These are phyloP conservation scores for Odontothrips loti DNA, from an alignment of 2,888 invertebrate species.

Conservation along the genomic window DNA sequence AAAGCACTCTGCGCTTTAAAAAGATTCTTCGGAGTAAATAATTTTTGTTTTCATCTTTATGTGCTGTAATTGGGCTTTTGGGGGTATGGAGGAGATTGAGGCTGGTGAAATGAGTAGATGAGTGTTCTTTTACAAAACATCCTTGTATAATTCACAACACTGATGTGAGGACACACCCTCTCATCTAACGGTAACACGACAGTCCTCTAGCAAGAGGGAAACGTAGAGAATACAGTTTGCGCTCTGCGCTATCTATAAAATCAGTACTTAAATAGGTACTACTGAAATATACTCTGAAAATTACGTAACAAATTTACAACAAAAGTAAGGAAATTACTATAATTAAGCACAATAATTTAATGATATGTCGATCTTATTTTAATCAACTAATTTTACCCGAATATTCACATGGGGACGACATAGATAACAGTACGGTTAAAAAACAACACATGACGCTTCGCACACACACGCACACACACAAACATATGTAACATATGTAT, in stretches of 20 bases:
- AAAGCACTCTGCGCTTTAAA: too few species aligned
- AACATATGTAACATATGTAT: background rate
- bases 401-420: background rate
- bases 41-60: background rate
- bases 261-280: conserved; percentile 6
- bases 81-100: too few species aligned
- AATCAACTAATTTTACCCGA: background rate
- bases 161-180: background rate
- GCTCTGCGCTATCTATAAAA: conserved; percentile 11
- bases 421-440: background rate
- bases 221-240: conserved; percentile 5
- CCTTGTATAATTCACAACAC: conserved; percentile 3
- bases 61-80: background rate
- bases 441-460: background rate
- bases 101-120: too few species aligned
- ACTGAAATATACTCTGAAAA: conserved; percentile 19
- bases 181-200: conserved; percentile 11
- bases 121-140: too few species aligned
- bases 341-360: conserved; percentile 3
- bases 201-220: background rate
- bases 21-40: too few species aligned
- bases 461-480: background rate
- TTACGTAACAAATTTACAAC: conserved; percentile 14
- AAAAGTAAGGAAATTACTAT: background rate
- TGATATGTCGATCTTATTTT: conserved; percentile 13